A percentile compares a stretch with the other conserved stretches of the same genome.
Conservation (phyloP, 1,140 invertebrate genomes). For the Pinna nobilis region DNA sequence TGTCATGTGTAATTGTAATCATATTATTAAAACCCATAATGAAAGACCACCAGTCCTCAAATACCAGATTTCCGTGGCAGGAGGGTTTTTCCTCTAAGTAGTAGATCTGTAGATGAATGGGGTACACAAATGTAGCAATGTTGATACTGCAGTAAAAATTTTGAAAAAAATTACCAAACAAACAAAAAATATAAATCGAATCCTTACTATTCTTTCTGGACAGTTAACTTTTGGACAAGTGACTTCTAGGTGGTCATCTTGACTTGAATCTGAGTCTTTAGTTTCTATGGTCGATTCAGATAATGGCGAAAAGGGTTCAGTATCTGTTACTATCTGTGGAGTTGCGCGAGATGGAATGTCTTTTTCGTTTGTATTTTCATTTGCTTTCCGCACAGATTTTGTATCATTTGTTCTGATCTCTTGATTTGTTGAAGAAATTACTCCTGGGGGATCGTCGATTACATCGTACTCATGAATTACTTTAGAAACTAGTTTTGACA, state of each 20-base stretch:
- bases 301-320: background rate
- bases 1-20: too few relatives aligned
- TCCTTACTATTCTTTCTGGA: conserved; percentile 70
- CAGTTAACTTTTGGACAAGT: conserved; percentile 67
- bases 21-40: too few relatives aligned
- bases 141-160: too few relatives aligned
- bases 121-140: too few relatives aligned
- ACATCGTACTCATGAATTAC: conserved; percentile 59
- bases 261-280: conserved; percentile 15
- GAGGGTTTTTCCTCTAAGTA: too few relatives aligned
- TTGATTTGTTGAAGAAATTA: conserved; percentile 10
- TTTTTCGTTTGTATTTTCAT: background rate
- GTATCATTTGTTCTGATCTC: conserved; percentile 1
- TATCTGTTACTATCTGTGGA: too few relatives aligned
- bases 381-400: background rate
- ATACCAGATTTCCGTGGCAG: too few relatives aligned
- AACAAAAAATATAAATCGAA: background rate
- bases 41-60: too few relatives aligned
- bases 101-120: too few relatives aligned
- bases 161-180: too few relatives aligned
- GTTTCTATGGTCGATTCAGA: conserved; percentile 7
- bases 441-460: conserved; percentile 31
- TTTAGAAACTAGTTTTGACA: conserved; percentile 34
- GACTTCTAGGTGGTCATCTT: conserved; percentile 27
- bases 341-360: background rate